Conservation (phyloP, 2,888 invertebrate genomes). For the Carterocephalus palaemon region DNA sequence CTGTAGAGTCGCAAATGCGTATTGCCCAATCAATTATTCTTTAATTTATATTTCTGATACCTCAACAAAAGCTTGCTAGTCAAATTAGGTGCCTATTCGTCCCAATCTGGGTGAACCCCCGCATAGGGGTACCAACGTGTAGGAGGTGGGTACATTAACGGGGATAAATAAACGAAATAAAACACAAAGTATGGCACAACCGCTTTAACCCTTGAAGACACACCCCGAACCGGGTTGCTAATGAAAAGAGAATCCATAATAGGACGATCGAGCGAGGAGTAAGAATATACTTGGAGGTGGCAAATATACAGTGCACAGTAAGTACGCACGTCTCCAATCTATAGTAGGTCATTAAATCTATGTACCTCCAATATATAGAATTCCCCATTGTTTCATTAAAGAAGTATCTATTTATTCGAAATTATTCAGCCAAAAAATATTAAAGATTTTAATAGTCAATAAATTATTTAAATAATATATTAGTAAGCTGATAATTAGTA, state of each 20-base stretch:
- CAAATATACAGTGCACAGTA: constrained; percentile 9
- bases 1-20: no score
- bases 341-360: not conserved
- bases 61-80: no score
- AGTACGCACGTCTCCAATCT: no score
- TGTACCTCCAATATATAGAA: no score
- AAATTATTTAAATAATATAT: constrained; percentile 3
- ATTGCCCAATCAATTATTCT: no score
- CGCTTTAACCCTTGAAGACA: constrained; percentile 41
- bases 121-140: constrained; percentile 4
- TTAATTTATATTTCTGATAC: no score
- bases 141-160: constrained; percentile 10
- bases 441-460: no score
- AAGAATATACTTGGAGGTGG: constrained; percentile 36
- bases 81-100: no score
- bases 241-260: constrained; percentile 65
- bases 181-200: constrained; percentile 25
- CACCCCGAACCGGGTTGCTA: constrained; percentile 44
- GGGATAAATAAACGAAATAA: constrained; percentile 22
- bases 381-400: no score
- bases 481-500: no score
- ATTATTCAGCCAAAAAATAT: not conserved
- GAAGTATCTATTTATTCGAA: no score
- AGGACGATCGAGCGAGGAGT: constrained; percentile 32
- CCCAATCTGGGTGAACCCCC: not conserved